Conservation (phyloP, 64 coral and sea anemone genomes). For the Stichodactyla helianthus region DNA sequence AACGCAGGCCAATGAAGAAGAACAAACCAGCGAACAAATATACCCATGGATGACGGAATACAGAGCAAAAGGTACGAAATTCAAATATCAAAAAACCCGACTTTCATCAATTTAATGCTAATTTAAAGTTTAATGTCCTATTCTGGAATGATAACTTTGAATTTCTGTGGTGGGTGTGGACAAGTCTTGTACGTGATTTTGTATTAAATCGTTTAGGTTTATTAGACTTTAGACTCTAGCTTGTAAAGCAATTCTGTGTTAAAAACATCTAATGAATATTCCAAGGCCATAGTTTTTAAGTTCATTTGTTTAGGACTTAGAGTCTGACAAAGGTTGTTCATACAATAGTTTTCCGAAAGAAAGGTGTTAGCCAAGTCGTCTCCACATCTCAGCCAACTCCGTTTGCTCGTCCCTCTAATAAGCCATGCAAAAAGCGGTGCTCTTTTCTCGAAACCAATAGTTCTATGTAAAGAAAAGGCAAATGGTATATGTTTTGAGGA, state of each 20-base stretch:
- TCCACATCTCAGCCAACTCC: background rate
- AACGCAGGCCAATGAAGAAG: background rate
- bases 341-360: constrained; percentile 1
- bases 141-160: background rate
- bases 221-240: background rate
- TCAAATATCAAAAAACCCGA: background rate
- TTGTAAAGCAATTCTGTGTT: background rate
- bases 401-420: background rate
- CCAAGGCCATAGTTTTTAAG: background rate
- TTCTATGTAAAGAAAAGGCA: background rate
- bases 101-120: background rate
- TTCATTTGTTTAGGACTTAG: constrained; percentile 12
- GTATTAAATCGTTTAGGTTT: background rate
- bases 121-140: background rate
- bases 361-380: background rate
- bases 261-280: constrained; percentile 3
- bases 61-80: constrained; percentile 73
- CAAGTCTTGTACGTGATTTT: background rate
- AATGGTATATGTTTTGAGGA: background rate
- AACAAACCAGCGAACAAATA: constrained; percentile 12
- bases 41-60: constrained; percentile 94
- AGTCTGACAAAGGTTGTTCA: background rate
- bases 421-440: background rate
- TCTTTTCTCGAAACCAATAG: background rate
- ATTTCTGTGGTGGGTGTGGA: background rate